Percentiles rank a stretch among this genome's conserved stretches.
Conservation (phyloP, 2,113 vertebrate genomes). For the Neopipo cinnamomea region DNA sequence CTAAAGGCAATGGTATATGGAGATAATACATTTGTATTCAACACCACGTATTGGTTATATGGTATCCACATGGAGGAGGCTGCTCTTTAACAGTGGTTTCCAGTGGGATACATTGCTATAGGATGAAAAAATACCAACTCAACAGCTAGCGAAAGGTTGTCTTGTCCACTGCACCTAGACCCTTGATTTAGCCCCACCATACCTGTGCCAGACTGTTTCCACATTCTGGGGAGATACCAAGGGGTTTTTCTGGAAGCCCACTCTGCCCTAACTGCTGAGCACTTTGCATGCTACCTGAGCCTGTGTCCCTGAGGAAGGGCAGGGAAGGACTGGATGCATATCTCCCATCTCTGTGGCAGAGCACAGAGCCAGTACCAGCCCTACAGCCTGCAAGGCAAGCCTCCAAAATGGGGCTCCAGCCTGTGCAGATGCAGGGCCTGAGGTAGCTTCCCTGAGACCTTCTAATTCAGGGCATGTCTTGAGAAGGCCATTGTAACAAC, state of each 20-base stretch:
- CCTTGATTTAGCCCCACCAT: background rate
- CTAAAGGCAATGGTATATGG: background rate
- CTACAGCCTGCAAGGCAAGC: background rate
- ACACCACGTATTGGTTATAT: background rate
- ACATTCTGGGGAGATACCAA: rapidly evolving
- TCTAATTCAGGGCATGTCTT: background rate
- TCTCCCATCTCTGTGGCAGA: rapidly evolving
- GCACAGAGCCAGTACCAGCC: background rate
- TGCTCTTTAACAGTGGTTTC: background rate
- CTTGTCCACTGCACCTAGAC: background rate
- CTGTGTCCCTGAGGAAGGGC: background rate
- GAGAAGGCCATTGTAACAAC: background rate
- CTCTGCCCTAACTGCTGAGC: background rate
- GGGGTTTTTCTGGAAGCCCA: background rate
- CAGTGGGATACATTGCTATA: background rate
- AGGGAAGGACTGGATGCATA: background rate
- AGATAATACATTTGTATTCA: background rate
- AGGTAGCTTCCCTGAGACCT: background rate
- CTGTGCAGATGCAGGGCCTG: background rate
- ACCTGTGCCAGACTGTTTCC: background rate
- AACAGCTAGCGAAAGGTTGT: background rate
- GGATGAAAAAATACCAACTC: background rate
- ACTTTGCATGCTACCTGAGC: background rate
- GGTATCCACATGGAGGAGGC: background rate
- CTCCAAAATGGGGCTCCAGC: background rate